phyloP scores from a whole-genome alignment of 2,888 invertebrate species.

The Deladenus siricidicola region DNA sequence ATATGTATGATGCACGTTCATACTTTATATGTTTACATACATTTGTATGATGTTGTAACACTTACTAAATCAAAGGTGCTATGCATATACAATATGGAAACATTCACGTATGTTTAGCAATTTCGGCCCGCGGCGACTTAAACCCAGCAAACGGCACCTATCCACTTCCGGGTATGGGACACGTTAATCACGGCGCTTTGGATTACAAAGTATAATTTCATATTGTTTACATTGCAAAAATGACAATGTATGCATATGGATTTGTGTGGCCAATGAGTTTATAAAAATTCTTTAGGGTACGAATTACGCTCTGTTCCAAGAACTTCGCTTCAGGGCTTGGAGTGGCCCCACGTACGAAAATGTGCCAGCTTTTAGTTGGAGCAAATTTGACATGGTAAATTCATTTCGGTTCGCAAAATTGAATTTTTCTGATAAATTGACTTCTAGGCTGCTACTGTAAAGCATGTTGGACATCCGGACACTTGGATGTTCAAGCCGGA shows the following conservation, averaged over 20 bases:
- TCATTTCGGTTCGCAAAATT: background rate
- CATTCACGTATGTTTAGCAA: no score
- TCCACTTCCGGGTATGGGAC: slow-evolving; percentile 62
- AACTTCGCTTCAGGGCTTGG: slow-evolving; percentile 61
- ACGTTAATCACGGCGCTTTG: slow-evolving; percentile 66
- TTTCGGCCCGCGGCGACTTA: slow-evolving; percentile 67
- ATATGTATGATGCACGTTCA: no score
- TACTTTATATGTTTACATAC: no score
- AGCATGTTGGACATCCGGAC: slow-evolving; percentile 69
- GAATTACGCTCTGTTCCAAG: slow-evolving; percentile 46
- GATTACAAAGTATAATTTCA: slow-evolving; percentile 64
- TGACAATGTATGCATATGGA: background rate
- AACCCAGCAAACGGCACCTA: slow-evolving; percentile 66
- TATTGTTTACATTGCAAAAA: no score
- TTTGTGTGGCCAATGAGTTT: no score
- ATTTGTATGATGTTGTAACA: no score
- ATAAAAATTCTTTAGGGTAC: slow-evolving; percentile 52
- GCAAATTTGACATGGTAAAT: slow-evolving; percentile 62
- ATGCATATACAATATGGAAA: no score
- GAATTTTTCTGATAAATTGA: background rate
- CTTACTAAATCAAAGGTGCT: no score
- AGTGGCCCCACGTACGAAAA: slow-evolving; percentile 59
- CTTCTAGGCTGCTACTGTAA: slow-evolving; percentile 33
- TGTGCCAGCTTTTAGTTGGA: slow-evolving; percentile 70
- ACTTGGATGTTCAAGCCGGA: slow-evolving; percentile 66